phyloP scores from a whole-genome alignment of 2,888 invertebrate genomes.

The Eupithecia abbreviata region DNA sequence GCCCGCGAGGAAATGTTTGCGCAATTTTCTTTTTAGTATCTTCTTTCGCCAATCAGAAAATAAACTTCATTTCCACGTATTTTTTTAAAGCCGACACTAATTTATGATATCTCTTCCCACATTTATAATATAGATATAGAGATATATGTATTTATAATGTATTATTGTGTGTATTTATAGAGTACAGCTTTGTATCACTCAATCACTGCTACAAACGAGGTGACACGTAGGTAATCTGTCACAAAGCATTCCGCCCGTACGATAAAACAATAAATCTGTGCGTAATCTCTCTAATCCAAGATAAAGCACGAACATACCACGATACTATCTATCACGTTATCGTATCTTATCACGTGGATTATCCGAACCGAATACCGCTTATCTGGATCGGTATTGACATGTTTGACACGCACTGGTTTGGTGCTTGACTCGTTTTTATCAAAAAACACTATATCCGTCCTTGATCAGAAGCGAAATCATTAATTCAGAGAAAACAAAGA shows the following conservation, averaged over 20 bases:
- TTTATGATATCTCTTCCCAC: neutral
- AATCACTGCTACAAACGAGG: slow-evolving; percentile 20
- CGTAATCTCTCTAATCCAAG: slow-evolving; percentile 62
- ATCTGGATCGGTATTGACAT: slow-evolving; percentile 50
- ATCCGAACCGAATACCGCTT: slow-evolving; percentile 55
- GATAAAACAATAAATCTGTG: slow-evolving; percentile 76
- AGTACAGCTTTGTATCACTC: slow-evolving; percentile 5
- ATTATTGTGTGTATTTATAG: too few relatives aligned
- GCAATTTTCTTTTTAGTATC: too few relatives aligned
- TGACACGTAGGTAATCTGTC: slow-evolving; percentile 22
- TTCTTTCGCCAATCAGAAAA: too few relatives aligned
- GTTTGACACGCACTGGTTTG: slow-evolving; percentile 48
- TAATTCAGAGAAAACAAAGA: neutral
- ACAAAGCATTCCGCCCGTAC: slow-evolving; percentile 65
- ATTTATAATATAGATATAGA: neutral
- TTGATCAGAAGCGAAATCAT: neutral
- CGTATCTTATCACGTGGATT: slow-evolving; percentile 56
- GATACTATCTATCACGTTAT: slow-evolving; percentile 52
- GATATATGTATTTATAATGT: too few relatives aligned
- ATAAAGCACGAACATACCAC: slow-evolving; percentile 65
- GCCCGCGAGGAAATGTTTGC: too few relatives aligned
- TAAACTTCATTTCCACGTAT: too few relatives aligned
- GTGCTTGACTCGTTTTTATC: slow-evolving; percentile 10
- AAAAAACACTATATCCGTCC: neutral
- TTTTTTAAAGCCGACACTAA: too few relatives aligned